Evolutionary conservation across 1,140 invertebrate species (phyloP), one percentile per base, ranked within the genome.

Genomic region (Papilio polyxenes): DNA sequence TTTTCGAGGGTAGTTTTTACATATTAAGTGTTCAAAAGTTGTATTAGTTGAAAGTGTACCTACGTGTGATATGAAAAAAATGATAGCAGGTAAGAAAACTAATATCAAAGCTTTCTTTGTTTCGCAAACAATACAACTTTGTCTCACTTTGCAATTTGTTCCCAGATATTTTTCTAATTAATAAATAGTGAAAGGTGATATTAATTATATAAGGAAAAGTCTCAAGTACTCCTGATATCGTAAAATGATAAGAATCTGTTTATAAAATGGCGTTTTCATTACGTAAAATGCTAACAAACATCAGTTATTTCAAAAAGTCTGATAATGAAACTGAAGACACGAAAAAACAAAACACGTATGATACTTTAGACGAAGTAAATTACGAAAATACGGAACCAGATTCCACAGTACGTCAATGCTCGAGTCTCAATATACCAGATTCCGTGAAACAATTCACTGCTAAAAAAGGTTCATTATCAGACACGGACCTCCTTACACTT

Each of bases 271-370:
- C 92, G 89, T 94, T 93, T 86, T 91, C 93, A 15, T 85, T 93
- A 31, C 83, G 90, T 81, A 91, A 90, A 83, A 94, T 94, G 84
- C 83, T 94, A 72, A 93, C 92, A 9, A 93, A 93, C 75, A 94
- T 93, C 51, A 90, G 84, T 44, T 92, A 93, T 83, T 93, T 94
- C 82, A 91, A 92, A 81, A 93, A 91, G 83, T 78, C 89, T 5
- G 91, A 86, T 3, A 84, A 75, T 81, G 72, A 75, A n/a, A 85
- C 69, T 31, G 76, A 85, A 78, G 40, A 20, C 17, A 9, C 15
- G 15, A 65, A 69, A 59, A 82, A 85, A 78, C 11, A 81, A 48
- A 76, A 86, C 13, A 85, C 85, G 0, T 84, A 85, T 23, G 83
- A 87, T 31, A 84, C 88, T 11, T 56, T 83, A 11, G 72, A 83